Conservation (phyloP, 2,888 invertebrate genomes). For the Phytoseiulus persimilis region DNA sequence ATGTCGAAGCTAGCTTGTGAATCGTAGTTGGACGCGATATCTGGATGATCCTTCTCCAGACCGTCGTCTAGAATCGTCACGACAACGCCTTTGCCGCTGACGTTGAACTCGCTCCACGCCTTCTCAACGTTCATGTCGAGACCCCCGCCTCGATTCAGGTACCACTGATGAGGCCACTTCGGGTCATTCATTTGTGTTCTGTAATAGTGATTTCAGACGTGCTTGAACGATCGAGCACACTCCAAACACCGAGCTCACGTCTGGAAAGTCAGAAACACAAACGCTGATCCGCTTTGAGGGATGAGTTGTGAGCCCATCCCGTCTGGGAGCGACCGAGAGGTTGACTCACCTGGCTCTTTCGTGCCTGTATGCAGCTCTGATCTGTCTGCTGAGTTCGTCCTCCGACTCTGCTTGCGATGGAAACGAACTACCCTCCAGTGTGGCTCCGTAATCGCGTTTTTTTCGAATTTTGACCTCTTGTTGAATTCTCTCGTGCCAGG, state of each 20-base stretch:
- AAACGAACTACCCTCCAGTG: neutral
- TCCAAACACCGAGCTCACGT: too few relatives aligned
- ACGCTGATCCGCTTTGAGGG: too few relatives aligned
- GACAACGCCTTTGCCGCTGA: constrained; percentile 85
- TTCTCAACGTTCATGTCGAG: constrained; percentile 86
- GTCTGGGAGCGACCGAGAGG: too few relatives aligned
- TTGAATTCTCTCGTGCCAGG: constrained; percentile 28
- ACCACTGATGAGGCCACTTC: constrained; percentile 93
- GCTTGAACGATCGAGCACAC: neutral
- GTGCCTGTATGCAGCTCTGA: neutral
- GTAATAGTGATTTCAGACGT: neutral
- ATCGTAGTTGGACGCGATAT: constrained; percentile 82
- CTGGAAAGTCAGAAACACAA: too few relatives aligned
- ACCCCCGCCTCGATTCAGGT: constrained; percentile 74
- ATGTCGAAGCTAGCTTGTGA: constrained; percentile 92
- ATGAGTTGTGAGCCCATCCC: too few relatives aligned
- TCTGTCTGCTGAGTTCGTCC: neutral
- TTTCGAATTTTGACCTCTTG: constrained; percentile 14
- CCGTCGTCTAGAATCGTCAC: constrained; percentile 96
- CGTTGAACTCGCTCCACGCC: constrained; percentile 85
- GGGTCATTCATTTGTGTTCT: constrained; percentile 62
- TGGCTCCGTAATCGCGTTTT: neutral
- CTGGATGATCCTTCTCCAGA: constrained; percentile 88
- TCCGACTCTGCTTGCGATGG: neutral
- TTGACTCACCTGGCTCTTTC: neutral